Base-by-base conservation (phyloP, 2,113 vertebrate genomes). In the human (Homo sapiens) region DNA sequence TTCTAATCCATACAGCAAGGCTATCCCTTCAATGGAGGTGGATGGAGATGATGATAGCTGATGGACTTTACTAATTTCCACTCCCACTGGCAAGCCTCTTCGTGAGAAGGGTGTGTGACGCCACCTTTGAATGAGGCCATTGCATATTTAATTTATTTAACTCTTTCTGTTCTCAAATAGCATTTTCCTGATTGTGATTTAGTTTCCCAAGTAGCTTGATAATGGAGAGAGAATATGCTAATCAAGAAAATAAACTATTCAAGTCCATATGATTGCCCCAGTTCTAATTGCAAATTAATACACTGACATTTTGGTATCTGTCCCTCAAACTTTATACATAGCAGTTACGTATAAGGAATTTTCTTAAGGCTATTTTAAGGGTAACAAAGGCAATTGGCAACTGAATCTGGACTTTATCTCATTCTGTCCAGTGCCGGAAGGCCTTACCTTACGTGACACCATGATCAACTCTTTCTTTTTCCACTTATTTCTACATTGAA, bases 101-200 rank as follows among this genome's bases (percentile, higher is more conserved):
- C 72, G 55, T 88, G 25, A 93, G 66, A 66, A 6, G 13, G 8
- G 2, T n/a, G 3, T 57, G 5, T 50, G 64, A 78, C 73, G 9
- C 9, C n/a, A 78, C 20, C 12, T 90, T 94, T 80, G 22, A 50
- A 73, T 81, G 57, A 93, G 17, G 7, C 45, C 38, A 80, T 68
- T 85, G 12, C 3, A 40, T 85, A 90, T 91, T 94, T 96, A 57
- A 90, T 78, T 86, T 23, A 84, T 94, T 87, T 92, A 82, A 55
- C 7, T 40, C 4, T 25, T 90, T 87, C 97, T 91, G 45, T 27
- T 85, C 20, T 88, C 43, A 90, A 85, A 88, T 50, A 55, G 0
- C 1, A 85, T 79, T 35, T 78, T 92, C 23, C 52, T 94, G 50
- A 59, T 89, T 95, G 78, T 85, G 48, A 89, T 43, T 90, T 89